Percentiles rank a stretch among this genome's conserved stretches.
Conservation (phyloP, 1,140 invertebrate species). For the Spodoptera frugiperda region DNA sequence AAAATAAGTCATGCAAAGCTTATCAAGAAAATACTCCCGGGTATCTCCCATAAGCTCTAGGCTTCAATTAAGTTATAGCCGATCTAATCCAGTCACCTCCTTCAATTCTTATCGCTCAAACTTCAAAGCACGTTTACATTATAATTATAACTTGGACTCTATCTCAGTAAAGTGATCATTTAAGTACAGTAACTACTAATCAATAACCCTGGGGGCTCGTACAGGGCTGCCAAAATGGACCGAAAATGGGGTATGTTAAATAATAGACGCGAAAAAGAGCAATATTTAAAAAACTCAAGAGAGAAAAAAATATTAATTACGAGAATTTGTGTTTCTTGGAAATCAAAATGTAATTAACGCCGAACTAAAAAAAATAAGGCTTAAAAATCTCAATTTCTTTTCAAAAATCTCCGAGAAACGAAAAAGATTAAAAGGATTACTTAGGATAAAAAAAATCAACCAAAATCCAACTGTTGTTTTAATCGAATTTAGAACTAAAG, state of each 20-base stretch:
- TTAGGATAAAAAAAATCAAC: too few relatives aligned
- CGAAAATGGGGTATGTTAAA: neutral
- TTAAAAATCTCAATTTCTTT: too few relatives aligned
- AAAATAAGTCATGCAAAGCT: neutral
- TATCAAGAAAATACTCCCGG: conserved; percentile 6
- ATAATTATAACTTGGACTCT: conserved; percentile 48
- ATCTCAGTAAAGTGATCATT: conserved; percentile 47
- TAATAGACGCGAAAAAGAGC: neutral
- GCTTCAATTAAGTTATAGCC: conserved; percentile 39
- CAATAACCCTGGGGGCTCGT: conserved; percentile 66
- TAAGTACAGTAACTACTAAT: conserved; percentile 59
- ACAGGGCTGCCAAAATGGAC: conserved; percentile 16
- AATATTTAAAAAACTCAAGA: too few relatives aligned
- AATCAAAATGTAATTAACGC: too few relatives aligned
- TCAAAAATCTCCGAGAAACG: too few relatives aligned
- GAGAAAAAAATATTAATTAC: too few relatives aligned
- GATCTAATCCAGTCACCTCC: conserved; percentile 40
- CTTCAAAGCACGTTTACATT: conserved; percentile 46
- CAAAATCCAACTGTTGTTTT: too few relatives aligned
- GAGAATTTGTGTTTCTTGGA: too few relatives aligned
- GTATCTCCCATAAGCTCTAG: conserved; percentile 2
- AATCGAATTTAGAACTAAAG: too few relatives aligned
- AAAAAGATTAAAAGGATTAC: too few relatives aligned
- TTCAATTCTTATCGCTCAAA: conserved; percentile 42
- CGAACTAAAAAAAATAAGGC: too few relatives aligned